phyloP scores from a whole-genome alignment of 2,888 invertebrate genomes.

The Tipula helvola region DNA sequence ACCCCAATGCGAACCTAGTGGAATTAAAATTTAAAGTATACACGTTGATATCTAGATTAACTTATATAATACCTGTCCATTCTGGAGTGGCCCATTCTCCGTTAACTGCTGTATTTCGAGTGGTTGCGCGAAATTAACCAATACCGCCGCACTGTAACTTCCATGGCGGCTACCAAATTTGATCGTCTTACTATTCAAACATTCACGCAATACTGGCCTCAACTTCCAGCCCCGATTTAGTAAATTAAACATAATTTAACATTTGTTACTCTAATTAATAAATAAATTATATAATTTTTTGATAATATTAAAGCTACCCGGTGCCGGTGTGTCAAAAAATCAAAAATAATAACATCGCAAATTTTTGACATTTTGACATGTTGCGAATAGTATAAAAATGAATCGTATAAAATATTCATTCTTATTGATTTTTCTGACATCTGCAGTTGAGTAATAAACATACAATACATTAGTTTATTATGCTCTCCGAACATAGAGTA shows the following conservation, averaged over 20 bases:
- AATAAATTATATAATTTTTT: background rate
- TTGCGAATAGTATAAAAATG: background rate
- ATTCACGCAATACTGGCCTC: background rate
- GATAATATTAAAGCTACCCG: background rate
- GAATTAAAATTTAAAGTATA: slow-evolving; percentile 14
- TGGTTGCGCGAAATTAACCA: slow-evolving; percentile 38
- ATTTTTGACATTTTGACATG: background rate
- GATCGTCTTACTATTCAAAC: background rate
- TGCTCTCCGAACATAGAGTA: background rate
- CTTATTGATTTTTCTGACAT: background rate
- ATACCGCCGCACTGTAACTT: slow-evolving; percentile 38
- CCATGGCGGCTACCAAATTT: background rate
- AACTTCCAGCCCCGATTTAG: background rate
- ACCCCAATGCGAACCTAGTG: slow-evolving; percentile 47
- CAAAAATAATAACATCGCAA: background rate
- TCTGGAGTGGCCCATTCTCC: slow-evolving; percentile 31
- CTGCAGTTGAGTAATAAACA: background rate
- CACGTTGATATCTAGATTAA: background rate
- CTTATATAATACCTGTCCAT: slow-evolving; percentile 32
- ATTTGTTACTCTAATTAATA: background rate
- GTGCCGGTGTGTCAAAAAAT: background rate
- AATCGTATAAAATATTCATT: background rate
- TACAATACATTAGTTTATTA: too few relatives aligned
- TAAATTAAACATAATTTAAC: background rate
- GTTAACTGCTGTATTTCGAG: slow-evolving; percentile 38